phyloP scores from a whole-genome alignment of 2,797 vertebrate genomes.

The Acrocephalus scirpaceus region DNA sequence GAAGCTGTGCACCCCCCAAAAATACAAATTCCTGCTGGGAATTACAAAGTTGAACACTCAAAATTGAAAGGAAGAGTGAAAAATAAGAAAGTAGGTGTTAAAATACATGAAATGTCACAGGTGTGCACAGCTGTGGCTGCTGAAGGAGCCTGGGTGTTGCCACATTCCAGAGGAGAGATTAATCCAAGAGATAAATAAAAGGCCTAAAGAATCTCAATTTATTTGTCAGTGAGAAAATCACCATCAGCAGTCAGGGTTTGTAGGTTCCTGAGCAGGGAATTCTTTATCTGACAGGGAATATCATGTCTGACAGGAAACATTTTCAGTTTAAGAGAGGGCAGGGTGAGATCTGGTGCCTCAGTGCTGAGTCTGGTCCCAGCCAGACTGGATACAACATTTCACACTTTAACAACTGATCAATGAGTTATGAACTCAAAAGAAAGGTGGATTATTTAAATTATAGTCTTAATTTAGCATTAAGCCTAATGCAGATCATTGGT shows the following conservation, averaged over 20 bases:
- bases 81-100: background rate
- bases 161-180: fast-evolving
- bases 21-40: background rate
- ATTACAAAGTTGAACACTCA: background rate
- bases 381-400: background rate
- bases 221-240: background rate
- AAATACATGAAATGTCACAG: background rate
- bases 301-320: background rate
- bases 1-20: conserved; percentile 12
- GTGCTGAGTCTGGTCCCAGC: background rate
- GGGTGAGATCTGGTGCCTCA: background rate
- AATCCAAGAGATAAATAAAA: background rate
- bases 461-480: background rate
- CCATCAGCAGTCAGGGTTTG: background rate
- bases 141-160: fast-evolving
- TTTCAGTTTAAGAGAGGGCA: background rate
- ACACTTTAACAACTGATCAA: background rate
- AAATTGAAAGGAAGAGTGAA: background rate
- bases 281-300: too few relatives aligned
- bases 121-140: background rate
- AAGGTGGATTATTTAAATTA: background rate
- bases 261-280: background rate
- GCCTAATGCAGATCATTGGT: background rate
- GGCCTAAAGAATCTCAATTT: background rate
- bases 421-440: background rate